Evolutionary conservation across 2,113 vertebrate species (phyloP).

Genomic region (Felis catus): DNA sequence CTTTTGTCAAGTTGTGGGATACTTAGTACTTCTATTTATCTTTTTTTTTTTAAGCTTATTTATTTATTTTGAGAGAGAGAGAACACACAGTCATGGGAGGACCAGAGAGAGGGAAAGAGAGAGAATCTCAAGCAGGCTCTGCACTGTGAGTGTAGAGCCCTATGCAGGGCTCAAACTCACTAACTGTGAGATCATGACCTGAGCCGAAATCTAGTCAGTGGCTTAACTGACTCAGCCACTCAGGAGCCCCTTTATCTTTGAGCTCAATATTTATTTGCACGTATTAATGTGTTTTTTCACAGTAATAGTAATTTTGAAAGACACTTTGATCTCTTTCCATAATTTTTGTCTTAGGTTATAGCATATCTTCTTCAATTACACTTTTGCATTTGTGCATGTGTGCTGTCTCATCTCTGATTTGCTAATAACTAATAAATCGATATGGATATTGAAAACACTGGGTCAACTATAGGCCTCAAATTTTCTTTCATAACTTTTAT

Average conservation of each 20-base stretch:
- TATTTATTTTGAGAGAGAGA: no score
- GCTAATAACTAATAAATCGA: neutral
- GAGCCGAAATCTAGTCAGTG: no score
- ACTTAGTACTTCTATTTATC: neutral
- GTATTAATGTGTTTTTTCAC: neutral
- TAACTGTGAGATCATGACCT: no score
- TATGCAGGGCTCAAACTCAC: no score
- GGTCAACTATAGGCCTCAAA: neutral
- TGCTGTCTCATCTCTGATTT: neutral
- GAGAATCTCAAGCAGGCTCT: no score
- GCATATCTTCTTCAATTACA: neutral
- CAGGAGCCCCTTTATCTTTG: neutral
- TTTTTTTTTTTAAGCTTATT: no score
- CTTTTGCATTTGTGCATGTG: neutral
- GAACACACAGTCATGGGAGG: no score
- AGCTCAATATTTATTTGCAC: neutral
- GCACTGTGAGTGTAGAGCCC: no score
- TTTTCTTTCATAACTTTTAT: slow-evolving; percentile 1
- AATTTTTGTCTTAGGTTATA: neutral
- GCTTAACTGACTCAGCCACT: no score
- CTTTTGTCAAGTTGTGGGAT: neutral
- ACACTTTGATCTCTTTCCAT: neutral
- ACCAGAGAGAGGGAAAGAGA: no score
- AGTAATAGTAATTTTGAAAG: neutral
- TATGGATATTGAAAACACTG: neutral